Conservation (phyloP, 2,113 vertebrate genomes). For the Grantiella picta region DNA sequence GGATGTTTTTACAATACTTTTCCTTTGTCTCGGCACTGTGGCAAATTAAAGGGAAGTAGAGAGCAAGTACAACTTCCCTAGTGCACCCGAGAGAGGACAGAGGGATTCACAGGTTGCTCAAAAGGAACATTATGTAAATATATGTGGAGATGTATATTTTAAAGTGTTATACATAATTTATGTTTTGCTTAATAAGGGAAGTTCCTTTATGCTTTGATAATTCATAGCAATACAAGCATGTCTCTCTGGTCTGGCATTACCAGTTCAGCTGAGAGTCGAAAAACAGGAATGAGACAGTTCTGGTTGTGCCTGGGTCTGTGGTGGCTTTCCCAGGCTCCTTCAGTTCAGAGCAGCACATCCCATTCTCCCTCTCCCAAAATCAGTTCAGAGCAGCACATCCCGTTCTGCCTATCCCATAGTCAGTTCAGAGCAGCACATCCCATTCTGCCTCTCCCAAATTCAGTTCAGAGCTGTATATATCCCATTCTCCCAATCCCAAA, state of each 20-base stretch:
- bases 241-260: neutral
- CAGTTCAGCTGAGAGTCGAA: neutral
- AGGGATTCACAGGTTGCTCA: neutral
- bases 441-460: no score
- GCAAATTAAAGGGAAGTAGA: neutral
- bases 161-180: neutral
- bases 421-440: neutral
- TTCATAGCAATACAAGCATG: neutral
- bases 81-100: neutral
- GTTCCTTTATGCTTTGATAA: neutral
- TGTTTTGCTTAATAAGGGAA: neutral
- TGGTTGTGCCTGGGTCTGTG: neutral
- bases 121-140: neutral
- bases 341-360: neutral
- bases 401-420: no score
- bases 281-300: neutral
- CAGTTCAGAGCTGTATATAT: no score
- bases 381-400: no score
- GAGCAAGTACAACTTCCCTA: neutral
- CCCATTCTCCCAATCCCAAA: no score
- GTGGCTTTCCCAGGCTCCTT: neutral
- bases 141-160: neutral
- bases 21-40: neutral
- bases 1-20: neutral
- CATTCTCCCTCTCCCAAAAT: fast-evolving